Percentiles rank a stretch among this genome's conserved stretches.
These are phyloP conservation scores for Melanerpes aurifrons DNA, from an alignment of 2,113 vertebrate genomes.

Conservation along the genomic window DNA sequence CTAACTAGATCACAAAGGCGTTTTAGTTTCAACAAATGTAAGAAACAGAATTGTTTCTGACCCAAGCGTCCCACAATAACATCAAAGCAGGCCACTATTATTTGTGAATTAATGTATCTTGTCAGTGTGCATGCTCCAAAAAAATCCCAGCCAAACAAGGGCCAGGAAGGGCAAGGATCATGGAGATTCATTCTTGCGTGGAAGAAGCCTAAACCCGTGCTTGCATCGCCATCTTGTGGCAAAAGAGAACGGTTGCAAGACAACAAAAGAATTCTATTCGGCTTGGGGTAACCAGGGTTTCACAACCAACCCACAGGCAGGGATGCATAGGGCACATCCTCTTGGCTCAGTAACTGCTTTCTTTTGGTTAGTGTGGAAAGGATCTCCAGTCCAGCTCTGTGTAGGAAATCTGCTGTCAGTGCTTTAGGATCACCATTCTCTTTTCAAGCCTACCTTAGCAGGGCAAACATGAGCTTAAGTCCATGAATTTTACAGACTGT, in stretches of 20 bases:
- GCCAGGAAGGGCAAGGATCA: not conserved
- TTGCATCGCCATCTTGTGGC: slow-evolving; percentile 51
- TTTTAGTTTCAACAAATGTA: not conserved
- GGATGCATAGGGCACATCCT: not conserved
- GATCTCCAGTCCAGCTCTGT: not conserved
- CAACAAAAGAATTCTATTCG: accelerated
- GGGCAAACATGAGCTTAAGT: not conserved
- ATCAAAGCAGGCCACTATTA: not conserved
- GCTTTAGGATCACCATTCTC: not conserved
- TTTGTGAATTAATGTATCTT: not conserved
- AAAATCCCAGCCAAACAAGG: not conserved
- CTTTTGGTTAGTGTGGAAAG: not conserved
- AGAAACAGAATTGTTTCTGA: not conserved
- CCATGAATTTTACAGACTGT: not conserved
- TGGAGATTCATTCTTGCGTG: not conserved
- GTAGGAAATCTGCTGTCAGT: not conserved
- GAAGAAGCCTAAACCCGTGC: not conserved
- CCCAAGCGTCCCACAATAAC: not conserved
- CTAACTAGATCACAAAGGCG: not conserved
- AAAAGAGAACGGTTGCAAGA: not conserved
- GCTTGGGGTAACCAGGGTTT: not conserved
- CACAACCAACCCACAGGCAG: not conserved
- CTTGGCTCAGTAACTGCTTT: not conserved
- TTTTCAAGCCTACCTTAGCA: not conserved
- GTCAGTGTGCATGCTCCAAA: not conserved